Base-by-base conservation (phyloP, 2,113 vertebrate species). In the Cyrtonyx montezumae region DNA sequence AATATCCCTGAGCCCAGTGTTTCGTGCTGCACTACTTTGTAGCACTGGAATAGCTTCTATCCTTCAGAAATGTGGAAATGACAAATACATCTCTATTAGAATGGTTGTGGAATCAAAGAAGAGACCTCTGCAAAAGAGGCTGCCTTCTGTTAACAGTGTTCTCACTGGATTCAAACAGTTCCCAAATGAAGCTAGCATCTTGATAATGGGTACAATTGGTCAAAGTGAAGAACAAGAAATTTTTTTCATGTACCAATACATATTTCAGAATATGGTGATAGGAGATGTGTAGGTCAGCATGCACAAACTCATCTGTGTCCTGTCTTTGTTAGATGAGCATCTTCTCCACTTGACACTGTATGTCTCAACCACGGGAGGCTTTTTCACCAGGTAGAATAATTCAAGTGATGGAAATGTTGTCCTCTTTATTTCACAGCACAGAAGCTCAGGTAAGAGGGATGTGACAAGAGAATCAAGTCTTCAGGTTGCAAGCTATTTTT, bases 381-480 rank as follows among this genome's bases (percentile, higher is more conserved):
- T 90, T 86, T 94, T 67, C 49, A 82, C 36, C 40, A 63, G 16
- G 18, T 36, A 61, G 17, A 32, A 48, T 78, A 91, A 82, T 81
- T 75, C 21, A 63, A 79, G 22, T n/a, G n/a, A 40, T 28, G 42
- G 14, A 80, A 83, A 79, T 66, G n/a, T 84, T 71, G n/a, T 55
- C 68, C 36, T 81, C 49, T 90, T 73, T 71, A 83, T 91, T 92
- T 86, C 62, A 82, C 45, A 83, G 21, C 26, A 37, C n/a, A 84
- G 34, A 45, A 91, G 53, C 43, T 67, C 16, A 14, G 70, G 28
- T 73, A 82, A 92, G 74, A 70, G 61, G 63, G 34, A 90, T 84
- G 51, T 92, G 88, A 87, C 51, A 93, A 51, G 19, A 78, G 79
- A 92, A 90, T 85, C 80, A 92, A 42, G 12, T 32, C 74, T 94